Evolutionary conservation across 2,113 vertebrate species (phyloP), one percentile per base, ranked within the genome.

Genomic region (Mixornis gularis): DNA sequence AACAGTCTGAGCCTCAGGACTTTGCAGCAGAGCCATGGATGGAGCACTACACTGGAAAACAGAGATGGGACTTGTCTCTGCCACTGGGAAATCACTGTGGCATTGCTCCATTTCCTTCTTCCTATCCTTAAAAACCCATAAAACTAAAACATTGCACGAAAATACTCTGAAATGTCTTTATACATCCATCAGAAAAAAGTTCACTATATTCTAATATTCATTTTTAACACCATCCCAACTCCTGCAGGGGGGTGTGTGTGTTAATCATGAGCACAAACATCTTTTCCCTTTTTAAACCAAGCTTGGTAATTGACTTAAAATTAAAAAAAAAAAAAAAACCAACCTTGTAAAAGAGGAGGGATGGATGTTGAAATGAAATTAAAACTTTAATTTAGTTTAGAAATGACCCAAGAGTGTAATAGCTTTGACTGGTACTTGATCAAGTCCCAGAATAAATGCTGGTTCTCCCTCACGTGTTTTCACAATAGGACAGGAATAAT

Each of bases 321-420:
- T 38, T 6, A 12, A 27, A 41, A 66, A 78, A 6, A 53, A 30
- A 8, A 55, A 12, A 2, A 30, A 30, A 30, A 12, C 17, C 27
- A 53, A 13, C 46, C 63, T 62, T 40, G 30, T 59, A 79, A 90
- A 89, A 82, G 74, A 82, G 63, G 34, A 85, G 63, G 52, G 79
- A 87, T 89, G 80, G 88, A 74, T 53, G 73, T 68, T 64, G 79
- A 92, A 92, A 95, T 93, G 49, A 87, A 95, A 95, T 92, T 81
- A 96, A 89, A 65, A 72, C 79, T 72, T 85, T 96, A 80, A 95
- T 92, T 93, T 58, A 12, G 46, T 93, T 96, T 87, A 82, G 84
- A 77, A 92, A 64, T 58, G 65, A 56, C 80, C 65, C 89, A 53
- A 53, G 93, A 94, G 85, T 65, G 71, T 87, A 92, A 89, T 82